Percentiles rank a stretch among this genome's conserved stretches.
phyloP scores from a whole-genome alignment of 1,140 invertebrate genomes.

The Camponotus floridanus region DNA sequence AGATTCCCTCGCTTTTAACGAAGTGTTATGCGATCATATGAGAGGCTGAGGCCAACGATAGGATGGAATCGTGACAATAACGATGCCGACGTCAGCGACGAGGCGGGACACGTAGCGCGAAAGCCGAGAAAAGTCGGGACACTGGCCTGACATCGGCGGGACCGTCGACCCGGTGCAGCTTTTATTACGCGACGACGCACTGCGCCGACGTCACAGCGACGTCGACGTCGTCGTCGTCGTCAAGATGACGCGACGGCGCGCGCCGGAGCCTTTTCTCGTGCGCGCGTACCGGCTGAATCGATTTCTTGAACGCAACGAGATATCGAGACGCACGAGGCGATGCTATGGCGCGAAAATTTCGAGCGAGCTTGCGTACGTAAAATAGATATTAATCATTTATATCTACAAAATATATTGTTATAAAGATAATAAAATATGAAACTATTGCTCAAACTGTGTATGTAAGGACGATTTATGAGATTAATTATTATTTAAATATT shows the following conservation, averaged over 20 bases:
- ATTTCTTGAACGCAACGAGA: slow-evolving; percentile 75
- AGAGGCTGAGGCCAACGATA: slow-evolving; percentile 5
- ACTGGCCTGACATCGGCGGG: slow-evolving; percentile 77
- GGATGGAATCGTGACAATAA: not conserved
- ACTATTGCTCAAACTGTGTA: too few relatives aligned
- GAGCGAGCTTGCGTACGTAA: not conserved
- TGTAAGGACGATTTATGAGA: too few relatives aligned
- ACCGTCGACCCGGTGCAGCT: slow-evolving; percentile 73
- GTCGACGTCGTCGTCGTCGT: slow-evolving; percentile 75
- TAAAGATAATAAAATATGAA: too few relatives aligned
- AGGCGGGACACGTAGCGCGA: slow-evolving; percentile 46
- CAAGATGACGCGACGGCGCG: slow-evolving; percentile 80
- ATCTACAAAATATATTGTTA: too few relatives aligned
- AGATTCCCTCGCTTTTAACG: not conserved
- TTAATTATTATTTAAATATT: too few relatives aligned
- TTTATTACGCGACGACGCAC: slow-evolving; percentile 69
- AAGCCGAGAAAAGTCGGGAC: slow-evolving; percentile 79
- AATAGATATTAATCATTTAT: too few relatives aligned
- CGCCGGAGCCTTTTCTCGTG: slow-evolving; percentile 43
- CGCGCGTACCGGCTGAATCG: slow-evolving; percentile 69
- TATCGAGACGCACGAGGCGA: slow-evolving; percentile 40
- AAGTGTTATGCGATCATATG: not conserved
- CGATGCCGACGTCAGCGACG: not conserved
- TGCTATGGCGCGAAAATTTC: not conserved
- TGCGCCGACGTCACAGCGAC: slow-evolving; percentile 73